Conservation (phyloP, 53 echinoderm and acorn worm genomes). For the Temnopleurus reevesii region DNA sequence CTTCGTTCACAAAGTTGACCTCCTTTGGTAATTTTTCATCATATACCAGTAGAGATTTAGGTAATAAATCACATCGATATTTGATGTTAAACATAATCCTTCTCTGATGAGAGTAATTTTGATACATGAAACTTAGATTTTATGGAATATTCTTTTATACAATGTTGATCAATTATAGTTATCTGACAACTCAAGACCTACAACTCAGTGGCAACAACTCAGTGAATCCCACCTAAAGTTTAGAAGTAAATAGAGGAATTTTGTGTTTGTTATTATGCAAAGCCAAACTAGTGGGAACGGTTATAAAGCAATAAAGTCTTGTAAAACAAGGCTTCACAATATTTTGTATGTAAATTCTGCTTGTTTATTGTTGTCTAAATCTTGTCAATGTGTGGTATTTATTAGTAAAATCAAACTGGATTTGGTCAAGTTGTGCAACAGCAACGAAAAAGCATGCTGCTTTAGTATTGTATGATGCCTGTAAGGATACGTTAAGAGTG, state of each 20-base stretch:
- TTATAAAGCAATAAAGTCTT: conserved; percentile 39
- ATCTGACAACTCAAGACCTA: not conserved
- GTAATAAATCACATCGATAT: too few relatives aligned
- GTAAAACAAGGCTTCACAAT: not conserved
- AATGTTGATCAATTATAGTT: too few relatives aligned
- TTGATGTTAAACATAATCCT: too few relatives aligned
- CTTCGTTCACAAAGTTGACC: too few relatives aligned
- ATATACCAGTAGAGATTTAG: too few relatives aligned
- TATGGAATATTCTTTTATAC: too few relatives aligned
- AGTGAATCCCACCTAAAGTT: conserved; percentile 18
- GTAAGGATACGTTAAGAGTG: not conserved
- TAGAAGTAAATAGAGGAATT: not conserved
- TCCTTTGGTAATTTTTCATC: too few relatives aligned
- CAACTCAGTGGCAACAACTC: conserved; percentile 10
- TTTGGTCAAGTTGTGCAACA: not conserved
- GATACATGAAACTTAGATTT: too few relatives aligned
- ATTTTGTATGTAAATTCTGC: not conserved
- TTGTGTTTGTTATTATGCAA: conserved; percentile 12
- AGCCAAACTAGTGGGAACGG: not conserved
- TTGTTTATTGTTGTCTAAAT: not conserved
- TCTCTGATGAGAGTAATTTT: too few relatives aligned
- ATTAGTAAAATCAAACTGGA: not conserved
- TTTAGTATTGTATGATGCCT: not conserved
- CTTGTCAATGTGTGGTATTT: not conserved
- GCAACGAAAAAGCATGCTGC: conserved; percentile 13